Evolutionary conservation across 2,888 invertebrate species (phyloP).

Genomic region (Allophyes oxyacanthae): DNA sequence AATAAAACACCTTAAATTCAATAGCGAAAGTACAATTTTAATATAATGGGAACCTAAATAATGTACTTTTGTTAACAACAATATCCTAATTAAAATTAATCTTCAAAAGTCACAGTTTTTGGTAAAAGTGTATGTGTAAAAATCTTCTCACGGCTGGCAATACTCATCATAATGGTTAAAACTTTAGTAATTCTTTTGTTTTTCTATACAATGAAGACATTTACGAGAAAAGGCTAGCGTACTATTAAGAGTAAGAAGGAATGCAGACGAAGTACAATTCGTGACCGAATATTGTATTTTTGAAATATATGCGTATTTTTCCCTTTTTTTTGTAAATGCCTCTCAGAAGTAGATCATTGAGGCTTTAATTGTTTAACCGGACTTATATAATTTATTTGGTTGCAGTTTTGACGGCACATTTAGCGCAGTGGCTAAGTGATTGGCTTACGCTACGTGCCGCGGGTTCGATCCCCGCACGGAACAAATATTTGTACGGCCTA

Average conservation of each 20-base stretch:
- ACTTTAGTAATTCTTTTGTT: slow-evolving; percentile 15
- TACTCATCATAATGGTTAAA: slow-evolving; percentile 1
- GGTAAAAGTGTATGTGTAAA: slow-evolving; percentile 12
- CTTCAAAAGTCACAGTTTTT: slow-evolving; percentile 1
- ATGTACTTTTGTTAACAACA: slow-evolving; percentile 6
- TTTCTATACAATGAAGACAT: slow-evolving; percentile 23
- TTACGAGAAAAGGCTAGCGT: slow-evolving; percentile 12
- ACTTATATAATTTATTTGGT: too few relatives aligned
- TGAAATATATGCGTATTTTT: too few relatives aligned
- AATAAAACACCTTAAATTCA: slow-evolving; percentile 14
- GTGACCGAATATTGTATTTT: too few relatives aligned
- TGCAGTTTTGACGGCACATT: too few relatives aligned
- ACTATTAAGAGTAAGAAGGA: background rate
- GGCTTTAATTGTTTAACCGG: too few relatives aligned
- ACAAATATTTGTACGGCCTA: too few relatives aligned
- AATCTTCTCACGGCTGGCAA: slow-evolving; percentile 10
- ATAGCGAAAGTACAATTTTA: slow-evolving; percentile 27
- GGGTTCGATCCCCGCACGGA: too few relatives aligned
- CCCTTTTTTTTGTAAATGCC: too few relatives aligned
- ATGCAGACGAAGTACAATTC: too few relatives aligned
- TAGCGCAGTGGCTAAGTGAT: too few relatives aligned
- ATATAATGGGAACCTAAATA: slow-evolving; percentile 33
- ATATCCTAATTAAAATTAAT: slow-evolving; percentile 38
- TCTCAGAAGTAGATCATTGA: too few relatives aligned
- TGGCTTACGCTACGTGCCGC: too few relatives aligned